Conservation (phyloP, 2,888 invertebrate species). For the Troilus luridus region DNA sequence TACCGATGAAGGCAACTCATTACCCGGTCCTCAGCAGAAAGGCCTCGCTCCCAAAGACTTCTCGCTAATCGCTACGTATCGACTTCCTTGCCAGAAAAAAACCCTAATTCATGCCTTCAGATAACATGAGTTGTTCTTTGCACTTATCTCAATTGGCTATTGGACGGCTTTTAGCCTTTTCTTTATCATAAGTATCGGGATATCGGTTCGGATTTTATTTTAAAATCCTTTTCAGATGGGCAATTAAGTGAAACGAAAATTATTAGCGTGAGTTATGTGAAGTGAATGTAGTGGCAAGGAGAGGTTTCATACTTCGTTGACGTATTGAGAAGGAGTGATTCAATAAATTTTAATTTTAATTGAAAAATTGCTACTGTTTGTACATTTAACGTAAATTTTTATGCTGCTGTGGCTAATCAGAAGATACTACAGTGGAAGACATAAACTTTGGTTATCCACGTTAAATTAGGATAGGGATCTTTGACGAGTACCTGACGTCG, state of each 20-base stretch:
- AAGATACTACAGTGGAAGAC: too few species aligned
- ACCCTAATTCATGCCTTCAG: not conserved
- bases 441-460: too few species aligned
- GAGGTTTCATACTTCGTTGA: too few species aligned
- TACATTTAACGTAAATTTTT: too few species aligned
- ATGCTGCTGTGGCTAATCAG: too few species aligned
- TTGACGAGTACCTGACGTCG: too few species aligned
- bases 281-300: not conserved
- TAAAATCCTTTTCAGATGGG: not conserved
- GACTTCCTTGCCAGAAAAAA: not conserved
- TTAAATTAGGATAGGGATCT: too few species aligned
- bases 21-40: not conserved
- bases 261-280: not conserved
- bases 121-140: not conserved
- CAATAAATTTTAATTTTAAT: too few species aligned
- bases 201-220: not conserved
- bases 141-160: not conserved
- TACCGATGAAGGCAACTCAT: slow-evolving; percentile 16
- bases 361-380: too few species aligned
- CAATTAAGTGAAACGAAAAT: not conserved
- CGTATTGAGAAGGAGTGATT: too few species aligned
- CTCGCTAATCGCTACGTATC: not conserved
- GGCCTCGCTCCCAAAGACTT: not conserved
- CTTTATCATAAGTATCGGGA: not conserved
- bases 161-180: slow-evolving; percentile 9